Conservation (phyloP, 2,797 vertebrate genomes). For the Taenioides sp. region DNA sequence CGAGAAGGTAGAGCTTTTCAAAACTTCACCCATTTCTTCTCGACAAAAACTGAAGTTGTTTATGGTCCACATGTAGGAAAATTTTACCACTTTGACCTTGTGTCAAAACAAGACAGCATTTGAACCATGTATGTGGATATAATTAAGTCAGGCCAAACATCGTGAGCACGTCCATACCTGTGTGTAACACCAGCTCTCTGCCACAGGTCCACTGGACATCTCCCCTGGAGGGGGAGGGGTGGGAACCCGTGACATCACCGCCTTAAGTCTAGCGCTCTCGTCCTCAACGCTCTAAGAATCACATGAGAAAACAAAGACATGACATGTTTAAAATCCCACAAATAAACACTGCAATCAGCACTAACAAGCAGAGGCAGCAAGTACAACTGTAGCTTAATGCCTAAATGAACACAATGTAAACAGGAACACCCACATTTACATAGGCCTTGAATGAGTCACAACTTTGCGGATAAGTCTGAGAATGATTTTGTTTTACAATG, state of each 20-base stretch:
- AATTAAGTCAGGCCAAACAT: not conserved
- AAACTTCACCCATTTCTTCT: conserved; percentile 98
- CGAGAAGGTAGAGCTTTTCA: conserved; percentile 98
- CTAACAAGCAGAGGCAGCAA: not conserved
- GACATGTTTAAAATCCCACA: not conserved
- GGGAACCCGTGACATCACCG: conserved; percentile 92
- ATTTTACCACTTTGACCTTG: conserved; percentile 98
- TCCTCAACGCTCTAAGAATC: conserved; percentile 66
- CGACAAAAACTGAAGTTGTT: conserved; percentile 99
- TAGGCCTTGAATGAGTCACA: conserved; percentile 9
- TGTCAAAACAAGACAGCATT: conserved; percentile 33
- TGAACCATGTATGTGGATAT: not conserved
- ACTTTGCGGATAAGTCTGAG: not conserved
- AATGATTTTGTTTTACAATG: conserved; percentile 5
- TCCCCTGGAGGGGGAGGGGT: conserved; percentile 93
- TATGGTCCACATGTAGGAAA: conserved; percentile 99
- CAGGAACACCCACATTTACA: conserved; percentile 7
- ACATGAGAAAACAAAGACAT: conserved; percentile 18
- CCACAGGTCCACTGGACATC: conserved; percentile 94
- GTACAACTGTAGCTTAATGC: conserved; percentile 1
- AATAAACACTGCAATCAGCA: not conserved
- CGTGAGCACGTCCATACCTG: conserved; percentile 79
- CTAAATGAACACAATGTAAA: conserved; percentile 4
- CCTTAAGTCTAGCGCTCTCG: conserved; percentile 68
- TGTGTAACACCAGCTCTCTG: conserved; percentile 99